phyloP scores from a whole-genome alignment of 2,888 invertebrate genomes.

The Parnassius apollo region DNA sequence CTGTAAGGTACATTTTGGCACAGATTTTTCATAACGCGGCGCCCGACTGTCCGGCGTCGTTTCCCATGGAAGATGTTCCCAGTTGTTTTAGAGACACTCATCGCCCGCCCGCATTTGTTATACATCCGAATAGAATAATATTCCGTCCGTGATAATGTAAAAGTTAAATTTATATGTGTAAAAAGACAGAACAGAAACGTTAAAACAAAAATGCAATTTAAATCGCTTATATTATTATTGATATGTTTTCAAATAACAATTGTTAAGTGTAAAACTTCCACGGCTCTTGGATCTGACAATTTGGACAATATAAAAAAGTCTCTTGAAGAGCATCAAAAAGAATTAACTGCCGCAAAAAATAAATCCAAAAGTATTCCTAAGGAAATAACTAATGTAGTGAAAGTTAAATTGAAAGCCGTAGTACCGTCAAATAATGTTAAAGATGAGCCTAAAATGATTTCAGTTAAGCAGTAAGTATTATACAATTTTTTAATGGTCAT shows the following conservation, averaged over 20 bases:
- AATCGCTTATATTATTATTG: conserved; percentile 2
- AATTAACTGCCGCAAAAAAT: conserved; percentile 45
- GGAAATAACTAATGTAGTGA: conserved; percentile 54
- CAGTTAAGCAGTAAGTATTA: conserved; percentile 53
- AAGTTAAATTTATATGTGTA: neutral
- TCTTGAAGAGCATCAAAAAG: conserved; percentile 53
- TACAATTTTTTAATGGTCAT: conserved; percentile 1
- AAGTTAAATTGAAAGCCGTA: conserved; percentile 44
- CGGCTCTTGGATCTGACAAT: conserved; percentile 10
- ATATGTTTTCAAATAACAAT: neutral
- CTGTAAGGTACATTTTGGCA: conserved; percentile 24
- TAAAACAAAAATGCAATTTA: conserved; percentile 9
- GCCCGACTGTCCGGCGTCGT: conserved; percentile 26
- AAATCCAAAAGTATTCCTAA: conserved; percentile 50
- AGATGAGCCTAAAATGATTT: conserved; percentile 46
- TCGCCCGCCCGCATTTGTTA: conserved; percentile 12
- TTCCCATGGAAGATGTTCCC: conserved; percentile 20
- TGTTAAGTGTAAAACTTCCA: conserved; percentile 13
- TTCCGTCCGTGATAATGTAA: neutral
- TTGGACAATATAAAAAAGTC: conserved; percentile 53
- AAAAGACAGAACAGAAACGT: neutral
- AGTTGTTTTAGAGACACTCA: conserved; percentile 16
- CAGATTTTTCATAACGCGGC: conserved; percentile 13
- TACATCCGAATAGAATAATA: conserved; percentile 1
- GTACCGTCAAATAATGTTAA: conserved; percentile 35